Conservation (phyloP, 2,113 vertebrate genomes). For the Todiramphus saurophagus region DNA sequence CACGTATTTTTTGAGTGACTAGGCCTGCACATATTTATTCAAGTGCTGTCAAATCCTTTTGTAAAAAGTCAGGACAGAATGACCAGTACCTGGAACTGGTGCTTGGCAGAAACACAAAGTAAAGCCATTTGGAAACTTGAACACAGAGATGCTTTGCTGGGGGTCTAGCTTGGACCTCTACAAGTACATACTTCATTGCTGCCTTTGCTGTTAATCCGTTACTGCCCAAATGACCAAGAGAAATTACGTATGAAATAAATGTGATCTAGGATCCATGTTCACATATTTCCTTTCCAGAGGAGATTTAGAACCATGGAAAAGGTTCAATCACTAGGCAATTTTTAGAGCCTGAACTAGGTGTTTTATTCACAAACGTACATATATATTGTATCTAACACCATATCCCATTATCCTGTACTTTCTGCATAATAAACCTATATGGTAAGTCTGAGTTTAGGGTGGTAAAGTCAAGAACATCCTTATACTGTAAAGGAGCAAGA, state of each 20-base stretch:
- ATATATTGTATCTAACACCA: background rate
- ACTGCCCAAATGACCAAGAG: background rate
- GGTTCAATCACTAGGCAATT: background rate
- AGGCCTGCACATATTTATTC: background rate
- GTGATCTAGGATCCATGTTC: background rate
- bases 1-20: background rate
- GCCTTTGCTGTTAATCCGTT: background rate
- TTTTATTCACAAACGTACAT: background rate
- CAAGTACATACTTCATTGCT: background rate
- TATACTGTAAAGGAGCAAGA: background rate
- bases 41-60: too few relatives aligned
- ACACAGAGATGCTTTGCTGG: background rate
- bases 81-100: background rate
- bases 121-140: background rate
- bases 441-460: background rate
- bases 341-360: background rate
- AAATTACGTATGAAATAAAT: background rate
- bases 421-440: background rate
- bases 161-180: background rate
- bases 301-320: background rate
- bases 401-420: background rate
- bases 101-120: background rate
- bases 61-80: background rate
- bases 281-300: background rate
- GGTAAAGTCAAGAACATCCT: background rate